phyloP scores from a whole-genome alignment of 2,113 vertebrate genomes.

The Brachyistius frenatus region DNA sequence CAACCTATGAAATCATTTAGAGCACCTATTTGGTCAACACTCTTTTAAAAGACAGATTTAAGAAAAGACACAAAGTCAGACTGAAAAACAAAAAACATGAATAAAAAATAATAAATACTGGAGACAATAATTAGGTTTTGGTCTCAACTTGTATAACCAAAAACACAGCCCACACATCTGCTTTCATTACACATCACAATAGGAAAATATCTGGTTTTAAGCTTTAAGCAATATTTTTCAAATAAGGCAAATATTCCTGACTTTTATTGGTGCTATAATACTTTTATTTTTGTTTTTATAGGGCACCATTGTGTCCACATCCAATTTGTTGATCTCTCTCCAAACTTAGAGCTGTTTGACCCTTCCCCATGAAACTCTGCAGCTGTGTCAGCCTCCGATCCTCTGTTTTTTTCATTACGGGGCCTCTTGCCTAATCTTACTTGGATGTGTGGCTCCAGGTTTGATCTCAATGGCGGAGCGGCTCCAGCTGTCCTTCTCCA shows the following conservation, averaged over 20 bases:
- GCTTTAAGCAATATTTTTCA: slow-evolving; percentile 25
- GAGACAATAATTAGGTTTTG: background rate
- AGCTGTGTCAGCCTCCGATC: slow-evolving; percentile 9
- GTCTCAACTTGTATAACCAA: slow-evolving; percentile 14
- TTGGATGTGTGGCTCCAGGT: slow-evolving; percentile 77
- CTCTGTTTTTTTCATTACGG: slow-evolving; percentile 5
- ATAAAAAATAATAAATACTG: background rate
- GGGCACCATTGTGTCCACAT: slow-evolving; percentile 9
- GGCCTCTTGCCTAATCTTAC: slow-evolving; percentile 66
- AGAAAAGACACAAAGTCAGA: background rate
- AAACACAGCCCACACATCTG: slow-evolving; percentile 18
- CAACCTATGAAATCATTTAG: background rate
- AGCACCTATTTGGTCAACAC: background rate
- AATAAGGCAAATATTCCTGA: slow-evolving; percentile 25
- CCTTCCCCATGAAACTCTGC: slow-evolving; percentile 6
- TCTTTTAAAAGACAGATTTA: slow-evolving; percentile 15
- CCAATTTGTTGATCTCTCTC: slow-evolving; percentile 18
- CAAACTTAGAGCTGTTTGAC: slow-evolving; percentile 25
- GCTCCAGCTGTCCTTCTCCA: slow-evolving; percentile 86
- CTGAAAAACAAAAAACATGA: slow-evolving; percentile 11
- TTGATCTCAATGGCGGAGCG: slow-evolving; percentile 84
- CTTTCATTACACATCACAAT: slow-evolving; percentile 42
- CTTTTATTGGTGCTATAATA: slow-evolving; percentile 45
- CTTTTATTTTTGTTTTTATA: slow-evolving; percentile 46
- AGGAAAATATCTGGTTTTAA: slow-evolving; percentile 47